Percentiles rank a stretch among this genome's conserved stretches.
phyloP scores from a whole-genome alignment of 2,797 vertebrate species.

The Fundulus diaphanus region DNA sequence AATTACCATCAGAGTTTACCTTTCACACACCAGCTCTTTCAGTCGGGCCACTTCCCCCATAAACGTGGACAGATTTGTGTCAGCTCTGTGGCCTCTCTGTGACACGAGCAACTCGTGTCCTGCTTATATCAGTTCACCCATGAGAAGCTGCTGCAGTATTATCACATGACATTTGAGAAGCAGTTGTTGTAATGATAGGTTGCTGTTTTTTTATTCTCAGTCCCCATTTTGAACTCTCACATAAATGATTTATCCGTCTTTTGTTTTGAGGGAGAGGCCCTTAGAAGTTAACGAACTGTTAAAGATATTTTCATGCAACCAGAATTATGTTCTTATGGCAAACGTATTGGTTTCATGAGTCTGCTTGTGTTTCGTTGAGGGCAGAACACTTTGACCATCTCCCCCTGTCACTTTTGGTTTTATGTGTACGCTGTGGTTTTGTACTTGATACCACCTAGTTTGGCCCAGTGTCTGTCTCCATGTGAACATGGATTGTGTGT shows the following conservation, averaged over 20 bases:
- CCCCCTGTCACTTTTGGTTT: conserved; percentile 33
- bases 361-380: conserved; percentile 42
- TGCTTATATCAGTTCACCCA: conserved; percentile 21
- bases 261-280: conserved; percentile 21
- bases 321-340: conserved; percentile 30
- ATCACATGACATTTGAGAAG: conserved; percentile 40
- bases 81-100: conserved; percentile 42
- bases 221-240: conserved; percentile 3
- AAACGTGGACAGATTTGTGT: conserved; percentile 52
- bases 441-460: conserved; percentile 43
- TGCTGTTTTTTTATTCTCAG: conserved; percentile 21
- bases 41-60: conserved; percentile 30
- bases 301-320: conserved; percentile 30
- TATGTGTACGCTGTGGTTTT: conserved; percentile 41
- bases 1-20: conserved; percentile 58
- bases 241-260: conserved; percentile 36
- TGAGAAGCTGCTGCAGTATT: conserved; percentile 28
- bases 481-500: conserved; percentile 52
- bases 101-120: conserved; percentile 52
- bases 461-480: conserved; percentile 45
- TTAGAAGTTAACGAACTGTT: conserved; percentile 44
- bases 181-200: not conserved
- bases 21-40: conserved; percentile 35
- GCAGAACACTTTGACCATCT: conserved; percentile 23
- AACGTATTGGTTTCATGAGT: conserved; percentile 54